Evolutionary conservation across 1,140 invertebrate genomes (phyloP).

Genomic region (Papilio glaucus): DNA sequence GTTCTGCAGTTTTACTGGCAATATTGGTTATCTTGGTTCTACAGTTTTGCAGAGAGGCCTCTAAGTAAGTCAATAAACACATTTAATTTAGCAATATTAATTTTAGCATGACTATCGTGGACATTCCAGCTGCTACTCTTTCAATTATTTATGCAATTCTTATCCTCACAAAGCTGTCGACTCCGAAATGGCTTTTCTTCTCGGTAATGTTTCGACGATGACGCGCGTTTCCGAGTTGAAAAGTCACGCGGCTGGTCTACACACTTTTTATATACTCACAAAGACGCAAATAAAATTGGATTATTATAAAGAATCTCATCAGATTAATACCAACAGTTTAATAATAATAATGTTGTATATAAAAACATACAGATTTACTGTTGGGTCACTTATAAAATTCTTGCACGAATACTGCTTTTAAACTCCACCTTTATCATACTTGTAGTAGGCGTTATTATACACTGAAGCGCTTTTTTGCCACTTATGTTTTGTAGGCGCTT

Average conservation of each 20-base stretch:
- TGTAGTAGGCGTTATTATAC: background rate
- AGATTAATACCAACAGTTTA: too few species aligned
- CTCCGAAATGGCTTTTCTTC: background rate
- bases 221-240: conserved; percentile 1
- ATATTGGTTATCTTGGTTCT: too few species aligned
- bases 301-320: background rate
- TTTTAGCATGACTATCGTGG: background rate
- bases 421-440: too few species aligned
- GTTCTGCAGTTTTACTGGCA: too few species aligned
- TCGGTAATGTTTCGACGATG: conserved; percentile 4
- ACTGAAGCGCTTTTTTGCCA: background rate
- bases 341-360: too few species aligned
- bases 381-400: too few species aligned
- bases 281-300: too few species aligned
- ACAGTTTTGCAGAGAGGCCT: too few species aligned
- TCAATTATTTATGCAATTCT: conserved; percentile 8
- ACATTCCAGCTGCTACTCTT: background rate
- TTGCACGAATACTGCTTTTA: too few species aligned
- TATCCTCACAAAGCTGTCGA: conserved; percentile 8
- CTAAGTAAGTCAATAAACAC: too few species aligned
- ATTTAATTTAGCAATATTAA: too few species aligned
- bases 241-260: background rate
- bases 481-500: background rate
- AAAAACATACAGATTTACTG: too few species aligned
- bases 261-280: background rate